These are phyloP conservation scores for Ptilonorhynchus violaceus DNA, from an alignment of 2,113 vertebrate genomes.

Conservation along the genomic window DNA sequence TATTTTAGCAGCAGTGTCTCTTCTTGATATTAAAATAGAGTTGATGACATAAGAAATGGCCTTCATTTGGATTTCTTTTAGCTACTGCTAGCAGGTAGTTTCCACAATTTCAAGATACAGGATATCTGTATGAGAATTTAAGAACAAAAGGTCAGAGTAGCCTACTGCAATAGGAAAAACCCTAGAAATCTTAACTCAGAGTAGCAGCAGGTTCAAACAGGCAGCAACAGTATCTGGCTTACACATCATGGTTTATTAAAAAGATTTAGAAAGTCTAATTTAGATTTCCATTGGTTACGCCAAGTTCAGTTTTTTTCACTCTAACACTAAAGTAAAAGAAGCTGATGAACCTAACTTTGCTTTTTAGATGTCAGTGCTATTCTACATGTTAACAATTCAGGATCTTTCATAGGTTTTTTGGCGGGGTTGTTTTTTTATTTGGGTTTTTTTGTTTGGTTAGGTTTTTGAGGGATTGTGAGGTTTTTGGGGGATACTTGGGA, in stretches of 20 bases:
- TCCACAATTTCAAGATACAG: not conserved
- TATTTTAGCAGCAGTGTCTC: not conserved
- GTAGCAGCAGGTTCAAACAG: not conserved
- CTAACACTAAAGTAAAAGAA: not conserved
- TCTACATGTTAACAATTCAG: not conserved
- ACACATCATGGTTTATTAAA: conserved; percentile 52
- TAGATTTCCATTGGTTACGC: conserved; percentile 37
- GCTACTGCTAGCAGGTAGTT: not conserved
- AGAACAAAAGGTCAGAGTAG: conserved; percentile 34
- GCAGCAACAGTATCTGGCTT: not conserved
- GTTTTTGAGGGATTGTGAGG: not conserved
- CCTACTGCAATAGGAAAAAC: not conserved
- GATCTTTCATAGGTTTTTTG: accelerated
- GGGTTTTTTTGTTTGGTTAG: not conserved
- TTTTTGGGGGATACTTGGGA: accelerated
- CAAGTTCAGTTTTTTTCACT: not conserved
- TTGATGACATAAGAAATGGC: not conserved
- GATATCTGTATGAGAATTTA: not conserved
- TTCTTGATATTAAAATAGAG: not conserved
- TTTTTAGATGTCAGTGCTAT: not conserved
- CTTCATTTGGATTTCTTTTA: not conserved
- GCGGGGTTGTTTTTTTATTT: accelerated
- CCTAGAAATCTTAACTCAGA: conserved; percentile 9
- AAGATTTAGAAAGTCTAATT: conserved; percentile 56
- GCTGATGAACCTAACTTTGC: not conserved